phyloP scores from a whole-genome alignment of 2,113 vertebrate species.

The Antechinus flavipes region DNA sequence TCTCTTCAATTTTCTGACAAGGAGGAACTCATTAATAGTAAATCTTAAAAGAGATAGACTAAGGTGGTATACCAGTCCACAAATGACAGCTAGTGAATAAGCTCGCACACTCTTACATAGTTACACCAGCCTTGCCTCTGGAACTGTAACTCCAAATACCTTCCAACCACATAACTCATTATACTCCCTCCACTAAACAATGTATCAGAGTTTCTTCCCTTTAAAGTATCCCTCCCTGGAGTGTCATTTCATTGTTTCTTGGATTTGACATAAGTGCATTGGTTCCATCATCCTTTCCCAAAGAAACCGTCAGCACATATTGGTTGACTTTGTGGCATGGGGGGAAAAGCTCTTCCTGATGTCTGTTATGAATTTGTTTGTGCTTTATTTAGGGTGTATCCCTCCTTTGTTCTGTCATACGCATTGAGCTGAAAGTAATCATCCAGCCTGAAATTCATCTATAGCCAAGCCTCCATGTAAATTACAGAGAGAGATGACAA shows the following conservation, averaged over 20 bases:
- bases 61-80: slow-evolving; percentile 18
- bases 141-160: slow-evolving; percentile 58
- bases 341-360: slow-evolving; percentile 34
- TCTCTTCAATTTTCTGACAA: slow-evolving; percentile 10
- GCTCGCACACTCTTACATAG: slow-evolving; percentile 50
- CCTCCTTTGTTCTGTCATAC: slow-evolving; percentile 68
- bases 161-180: slow-evolving; percentile 45
- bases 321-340: slow-evolving; percentile 1
- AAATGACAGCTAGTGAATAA: slow-evolving; percentile 64
- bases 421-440: slow-evolving; percentile 66
- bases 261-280: slow-evolving; percentile 55
- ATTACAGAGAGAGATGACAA: slow-evolving; percentile 75
- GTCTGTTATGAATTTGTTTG: slow-evolving; percentile 44
- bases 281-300: slow-evolving; percentile 2
- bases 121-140: slow-evolving; percentile 56
- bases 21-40: slow-evolving; percentile 64
- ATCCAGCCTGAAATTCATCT: slow-evolving; percentile 56
- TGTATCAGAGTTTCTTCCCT: slow-evolving; percentile 40
- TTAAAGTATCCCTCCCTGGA: slow-evolving; percentile 30
- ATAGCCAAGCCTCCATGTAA: slow-evolving; percentile 74
- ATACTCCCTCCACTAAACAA: slow-evolving; percentile 24
- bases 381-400: slow-evolving; percentile 19
- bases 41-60: slow-evolving; percentile 3
- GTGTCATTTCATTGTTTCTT: slow-evolving; percentile 48
- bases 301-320: slow-evolving; percentile 23